Base-by-base conservation (phyloP, 2,113 vertebrate species). In the Neotoma lepida region DNA sequence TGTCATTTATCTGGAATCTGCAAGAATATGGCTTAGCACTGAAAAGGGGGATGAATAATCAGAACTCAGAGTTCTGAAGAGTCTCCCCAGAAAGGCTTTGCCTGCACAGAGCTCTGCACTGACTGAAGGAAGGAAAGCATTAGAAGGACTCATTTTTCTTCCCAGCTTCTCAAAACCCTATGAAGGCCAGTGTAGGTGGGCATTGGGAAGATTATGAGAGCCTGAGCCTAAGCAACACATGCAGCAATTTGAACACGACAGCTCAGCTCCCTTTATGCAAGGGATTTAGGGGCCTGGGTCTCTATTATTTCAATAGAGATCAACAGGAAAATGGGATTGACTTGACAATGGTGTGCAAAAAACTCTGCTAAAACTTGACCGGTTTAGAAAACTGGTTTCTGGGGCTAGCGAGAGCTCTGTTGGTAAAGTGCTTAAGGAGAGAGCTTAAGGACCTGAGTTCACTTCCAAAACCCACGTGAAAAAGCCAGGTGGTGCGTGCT, bases 1-100 rank as follows among this genome's bases (percentile, higher is more conserved):
- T 68, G 56, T 70, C 49, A 30, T 28, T 94, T 82, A 56, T 39
- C 81, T 91, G 39, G 13, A 89, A 64, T 49, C 82, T 84, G n/a
- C 82, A 71, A 96, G 64, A 87, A 15, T 80, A 35, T 3, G 87
- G 84, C 56, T 91, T 64, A 84, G 76, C 76, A 35, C 44, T 81
- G 78, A 58, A 56, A 86, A 66, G 28, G 46, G 44, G 84, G 70
- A 76, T 44, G 28, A 51, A 94, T 89, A 91, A 12, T 7, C 84
- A 94, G 26, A 93, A 81, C 39, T 58, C 10, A 17, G 68, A 9
- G 20, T 9, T 33, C 56, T 54, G 39, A 76, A 77, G n/a, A 44
- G 44, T n/a, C 84, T 4, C 2, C 7, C 64, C 66, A 61, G 44
- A 33, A 15, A 26, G 4, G 8, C 39, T 77, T 86, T 49, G 68